Base-by-base conservation (phyloP, 2,113 vertebrate genomes). In the Petrocephalus zakoni region DNA sequence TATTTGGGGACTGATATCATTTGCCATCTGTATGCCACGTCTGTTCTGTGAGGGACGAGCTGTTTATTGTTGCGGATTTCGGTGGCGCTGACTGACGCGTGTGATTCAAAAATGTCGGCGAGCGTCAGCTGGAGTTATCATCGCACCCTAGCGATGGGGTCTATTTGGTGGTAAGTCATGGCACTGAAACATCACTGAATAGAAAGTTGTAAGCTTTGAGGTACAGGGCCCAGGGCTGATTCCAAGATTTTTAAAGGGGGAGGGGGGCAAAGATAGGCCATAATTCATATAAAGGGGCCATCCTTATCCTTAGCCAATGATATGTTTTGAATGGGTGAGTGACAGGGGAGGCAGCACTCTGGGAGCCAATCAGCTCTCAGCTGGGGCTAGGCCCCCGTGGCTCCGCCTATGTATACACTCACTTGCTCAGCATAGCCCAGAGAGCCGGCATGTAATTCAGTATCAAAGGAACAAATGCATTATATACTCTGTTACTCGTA, bases 1-100 rank as follows among this genome's bases (percentile, higher is more conserved):
- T 86, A 86, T 86, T 55, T n/a, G n/a, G 52, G 52, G 25, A 86
- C 84, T n/a, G 25, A 53, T 51, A 53, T 56, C 29, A 86, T 86
- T 55, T 56, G 34, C 52, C 25, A 34, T 55, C 84, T 55, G 51
- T 15, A 55, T 29, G 22, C 49, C 52, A 55, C 9, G 25, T 86
- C 84, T 86, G 49, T 53, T 55, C 25, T 55, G 51, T 37, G n/a
- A 53, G 25, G 51, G 13, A 29, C 25, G 29, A 86, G 84, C 84
- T 55, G n/a, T 34, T 56, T 86, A 37, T 86, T 42, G n/a, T 85
- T 49, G 51, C 52, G 46, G 56, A 61, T 87, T 87, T 61, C 10
- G 13, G 37, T 64, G 55, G 29, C 53, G 17, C 34, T 46, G 29
- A 34, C 25, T 25, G 37, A 29, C 34, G 25, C 17, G 4, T 75